Evolutionary conservation across 2,113 vertebrate genomes (phyloP), one percentile per base, ranked within the genome.

Genomic region (Charina bottae): DNA sequence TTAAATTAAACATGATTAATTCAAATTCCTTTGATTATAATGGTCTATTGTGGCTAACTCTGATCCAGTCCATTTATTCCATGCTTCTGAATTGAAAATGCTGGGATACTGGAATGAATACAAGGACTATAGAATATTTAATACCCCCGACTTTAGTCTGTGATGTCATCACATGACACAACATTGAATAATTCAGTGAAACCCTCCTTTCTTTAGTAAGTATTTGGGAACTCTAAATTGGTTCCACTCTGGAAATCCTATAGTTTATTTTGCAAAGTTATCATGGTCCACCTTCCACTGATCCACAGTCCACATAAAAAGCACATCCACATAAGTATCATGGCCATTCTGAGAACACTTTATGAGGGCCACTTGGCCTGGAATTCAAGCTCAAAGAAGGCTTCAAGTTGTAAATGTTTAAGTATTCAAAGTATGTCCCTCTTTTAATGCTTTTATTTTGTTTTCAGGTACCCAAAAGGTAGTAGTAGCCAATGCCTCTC

Each of bases 31-130:
- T 87, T 88, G 59, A n/a, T 62, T 88, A 49, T 58, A 88, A 62
- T 9, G 10, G 58, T 62, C 12, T 88, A 15, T 28, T 88, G 23
- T 60, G 58, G 0, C 4, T 68, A 19, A 89, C 13, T 68, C 15
- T 19, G 46, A 53, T n/a, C 88, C 88, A 53, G 9, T 28, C 37
- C 53, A 90, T 91, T 95, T 88, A 78, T 93, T 93, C 87, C 1
- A 33, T 93, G 93, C 92, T 90, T 92, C 87, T 90, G 87, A 33
- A 95, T 89, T 19, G 85, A 87, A 58, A 68, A 88, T 93, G 42
- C 84, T 23, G 24, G 85, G 58, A 68, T 56, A 72, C 1, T n/a
- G 62, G 23, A 42, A 89, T 19, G 94, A 92, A 92, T 94, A 62
- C 87, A 92, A 42, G 37, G 89, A 94, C 92, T 53, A 93, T 33